A percentile compares a stretch with the other conserved stretches of the same genome.
Conservation (phyloP, 2,888 invertebrate species). For the Trypoxylon attenuatum region DNA sequence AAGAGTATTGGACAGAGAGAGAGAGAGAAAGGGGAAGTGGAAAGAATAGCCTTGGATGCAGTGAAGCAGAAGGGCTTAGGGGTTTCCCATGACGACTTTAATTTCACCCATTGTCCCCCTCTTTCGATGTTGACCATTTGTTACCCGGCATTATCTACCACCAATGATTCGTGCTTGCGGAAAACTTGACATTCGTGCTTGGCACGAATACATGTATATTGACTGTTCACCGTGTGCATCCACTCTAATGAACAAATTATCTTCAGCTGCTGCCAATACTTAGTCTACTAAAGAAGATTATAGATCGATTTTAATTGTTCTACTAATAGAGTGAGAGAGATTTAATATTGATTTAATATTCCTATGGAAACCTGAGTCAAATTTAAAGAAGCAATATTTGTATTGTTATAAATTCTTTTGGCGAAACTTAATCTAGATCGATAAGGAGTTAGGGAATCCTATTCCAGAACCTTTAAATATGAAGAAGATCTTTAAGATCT, state of each 20-base stretch:
- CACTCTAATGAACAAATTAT: too few species aligned
- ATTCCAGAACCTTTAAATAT: too few species aligned
- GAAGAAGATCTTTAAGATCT: background rate
- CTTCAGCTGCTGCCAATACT: too few species aligned
- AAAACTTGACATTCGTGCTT: constrained; percentile 1
- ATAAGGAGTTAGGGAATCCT: background rate
- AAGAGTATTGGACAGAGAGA: constrained; percentile 45
- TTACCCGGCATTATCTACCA: constrained; percentile 48
- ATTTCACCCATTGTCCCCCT: constrained; percentile 64
- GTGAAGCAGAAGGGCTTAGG: constrained; percentile 67
- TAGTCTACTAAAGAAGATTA: too few species aligned
- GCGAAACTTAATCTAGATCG: background rate
- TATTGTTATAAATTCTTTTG: too few species aligned
- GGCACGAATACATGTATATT: background rate
- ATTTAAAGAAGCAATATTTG: too few species aligned
- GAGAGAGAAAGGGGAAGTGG: too few species aligned
- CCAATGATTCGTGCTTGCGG: constrained; percentile 15
- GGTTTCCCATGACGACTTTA: constrained; percentile 73
- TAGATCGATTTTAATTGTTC: background rate
- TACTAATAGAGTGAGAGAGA: background rate
- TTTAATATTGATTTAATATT: background rate
- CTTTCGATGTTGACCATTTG: constrained; percentile 47
- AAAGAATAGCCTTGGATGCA: constrained; percentile 58
- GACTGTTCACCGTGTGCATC: too few species aligned
- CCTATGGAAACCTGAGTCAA: too few species aligned